A percentile compares a stretch with the other conserved stretches of the same genome.
Evolutionary conservation across 2,888 invertebrate genomes (phyloP).

Genomic region (Dasysyrphus albostriatus): DNA sequence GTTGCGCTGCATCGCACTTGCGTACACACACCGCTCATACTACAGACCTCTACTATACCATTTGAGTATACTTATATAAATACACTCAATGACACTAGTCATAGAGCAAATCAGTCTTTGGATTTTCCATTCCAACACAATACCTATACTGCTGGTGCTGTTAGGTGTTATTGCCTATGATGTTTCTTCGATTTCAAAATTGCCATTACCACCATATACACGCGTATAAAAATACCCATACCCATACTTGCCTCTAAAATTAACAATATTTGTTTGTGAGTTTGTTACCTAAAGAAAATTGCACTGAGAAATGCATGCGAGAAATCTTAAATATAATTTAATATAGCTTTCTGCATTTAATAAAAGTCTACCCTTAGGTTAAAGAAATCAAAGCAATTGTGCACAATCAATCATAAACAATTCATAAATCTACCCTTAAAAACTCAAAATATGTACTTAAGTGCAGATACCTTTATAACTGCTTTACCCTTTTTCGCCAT

Average conservation of each 20-base stretch:
- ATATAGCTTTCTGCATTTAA: background rate
- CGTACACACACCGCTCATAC: slow-evolving; percentile 41
- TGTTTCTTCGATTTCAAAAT: slow-evolving; percentile 69
- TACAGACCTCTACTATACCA: background rate
- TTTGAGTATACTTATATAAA: slow-evolving; percentile 1
- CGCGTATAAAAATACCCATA: background rate
- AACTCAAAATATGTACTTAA: too few species aligned
- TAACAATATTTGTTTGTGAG: slow-evolving; percentile 21
- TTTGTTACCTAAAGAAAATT: background rate
- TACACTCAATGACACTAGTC: slow-evolving; percentile 11
- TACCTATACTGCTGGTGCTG: slow-evolving; percentile 4
- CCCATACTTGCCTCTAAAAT: background rate
- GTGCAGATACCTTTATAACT: background rate
- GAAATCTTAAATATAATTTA: too few species aligned
- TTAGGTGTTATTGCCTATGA: slow-evolving; percentile 3
- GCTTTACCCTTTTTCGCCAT: slow-evolving; percentile 4
- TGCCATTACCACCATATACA: slow-evolving; percentile 29
- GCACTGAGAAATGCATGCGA: background rate
- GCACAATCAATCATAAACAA: too few species aligned
- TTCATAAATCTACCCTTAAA: too few species aligned
- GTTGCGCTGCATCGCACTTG: slow-evolving; percentile 62
- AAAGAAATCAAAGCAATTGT: background rate
- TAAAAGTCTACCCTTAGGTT: background rate
- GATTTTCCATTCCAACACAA: slow-evolving; percentile 27
- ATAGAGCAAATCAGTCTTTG: slow-evolving; percentile 26